phyloP scores from a whole-genome alignment of 2,888 invertebrate species.

The Andrena hattorfiana region DNA sequence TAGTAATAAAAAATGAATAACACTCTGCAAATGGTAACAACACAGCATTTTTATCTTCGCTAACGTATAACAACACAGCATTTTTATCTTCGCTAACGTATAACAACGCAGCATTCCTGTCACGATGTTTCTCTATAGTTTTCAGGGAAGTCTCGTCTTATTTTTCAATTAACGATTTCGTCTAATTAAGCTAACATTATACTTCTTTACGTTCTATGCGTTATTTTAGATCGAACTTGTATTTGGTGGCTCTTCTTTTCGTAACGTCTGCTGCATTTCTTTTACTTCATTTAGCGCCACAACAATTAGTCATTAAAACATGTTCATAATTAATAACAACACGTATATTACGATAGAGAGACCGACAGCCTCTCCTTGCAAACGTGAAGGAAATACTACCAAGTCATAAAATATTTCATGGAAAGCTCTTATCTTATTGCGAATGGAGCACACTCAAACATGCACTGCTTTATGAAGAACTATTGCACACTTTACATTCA shows the following conservation, averaged over 20 bases:
- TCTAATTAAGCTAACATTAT: too few relatives aligned
- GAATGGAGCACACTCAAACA: too few relatives aligned
- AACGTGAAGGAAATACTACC: neutral
- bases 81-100: neutral
- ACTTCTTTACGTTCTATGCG: too few relatives aligned
- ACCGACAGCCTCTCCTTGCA: conserved; percentile 1
- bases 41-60: neutral
- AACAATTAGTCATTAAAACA: neutral
- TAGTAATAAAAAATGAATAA: too few relatives aligned
- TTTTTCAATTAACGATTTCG: neutral
- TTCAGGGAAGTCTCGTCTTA: neutral
- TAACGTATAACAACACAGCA: neutral
- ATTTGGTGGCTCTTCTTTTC: too few relatives aligned
- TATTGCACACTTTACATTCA: too few relatives aligned
- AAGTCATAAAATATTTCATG: too few relatives aligned
- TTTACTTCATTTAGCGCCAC: neutral
- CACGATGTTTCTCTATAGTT: neutral
- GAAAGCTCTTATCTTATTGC: too few relatives aligned
- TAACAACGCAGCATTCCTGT: neutral
- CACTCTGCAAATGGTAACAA: neutral
- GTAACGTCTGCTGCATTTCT: too few relatives aligned
- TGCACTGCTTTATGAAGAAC: too few relatives aligned
- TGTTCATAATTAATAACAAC: neutral
- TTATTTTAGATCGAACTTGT: too few relatives aligned
- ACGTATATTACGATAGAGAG: conserved; percentile 14